phyloP scores from a whole-genome alignment of 1,140 invertebrate species.

The Neodiprion lecontei region DNA sequence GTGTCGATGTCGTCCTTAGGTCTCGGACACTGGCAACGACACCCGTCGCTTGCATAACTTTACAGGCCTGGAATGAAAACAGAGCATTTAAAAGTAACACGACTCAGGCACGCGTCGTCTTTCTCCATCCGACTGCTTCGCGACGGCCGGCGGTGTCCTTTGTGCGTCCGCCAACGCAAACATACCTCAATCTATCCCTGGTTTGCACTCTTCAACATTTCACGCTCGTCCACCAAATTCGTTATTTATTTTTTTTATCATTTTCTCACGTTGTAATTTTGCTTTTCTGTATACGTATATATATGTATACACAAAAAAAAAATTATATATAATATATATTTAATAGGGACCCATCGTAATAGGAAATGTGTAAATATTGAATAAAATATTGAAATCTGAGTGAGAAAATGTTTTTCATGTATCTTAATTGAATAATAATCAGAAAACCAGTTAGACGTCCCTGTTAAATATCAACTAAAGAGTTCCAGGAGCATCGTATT shows the following conservation, averaged over 20 bases:
- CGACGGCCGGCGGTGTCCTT: conserved; percentile 5
- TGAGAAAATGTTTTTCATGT: too few relatives aligned
- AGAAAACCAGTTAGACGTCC: too few relatives aligned
- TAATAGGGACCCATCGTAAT: too few relatives aligned
- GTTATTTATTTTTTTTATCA: too few relatives aligned
- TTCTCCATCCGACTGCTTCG: not conserved
- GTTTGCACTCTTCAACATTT: not conserved
- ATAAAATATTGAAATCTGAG: too few relatives aligned
- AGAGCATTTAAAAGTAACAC: not conserved
- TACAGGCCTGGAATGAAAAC: conserved; percentile 36
- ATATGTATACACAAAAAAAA: not conserved
- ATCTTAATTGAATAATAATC: too few relatives aligned
- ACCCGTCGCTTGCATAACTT: conserved; percentile 46
- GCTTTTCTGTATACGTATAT: not conserved
- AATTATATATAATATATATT: too few relatives aligned
- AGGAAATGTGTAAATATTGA: too few relatives aligned
- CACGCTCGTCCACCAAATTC: not conserved
- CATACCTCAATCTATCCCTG: not conserved
- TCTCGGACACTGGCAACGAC: conserved; percentile 1
- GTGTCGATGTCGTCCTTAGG: conserved; percentile 21
- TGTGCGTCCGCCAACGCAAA: conserved; percentile 12
- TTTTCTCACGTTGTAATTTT: too few relatives aligned
- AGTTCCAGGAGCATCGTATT: too few relatives aligned
- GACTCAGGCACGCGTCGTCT: conserved; percentile 7
- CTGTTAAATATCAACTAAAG: too few relatives aligned